Evolutionary conservation across 1,140 invertebrate species (phyloP).

Genomic region (Acyrthosiphon pisum): DNA sequence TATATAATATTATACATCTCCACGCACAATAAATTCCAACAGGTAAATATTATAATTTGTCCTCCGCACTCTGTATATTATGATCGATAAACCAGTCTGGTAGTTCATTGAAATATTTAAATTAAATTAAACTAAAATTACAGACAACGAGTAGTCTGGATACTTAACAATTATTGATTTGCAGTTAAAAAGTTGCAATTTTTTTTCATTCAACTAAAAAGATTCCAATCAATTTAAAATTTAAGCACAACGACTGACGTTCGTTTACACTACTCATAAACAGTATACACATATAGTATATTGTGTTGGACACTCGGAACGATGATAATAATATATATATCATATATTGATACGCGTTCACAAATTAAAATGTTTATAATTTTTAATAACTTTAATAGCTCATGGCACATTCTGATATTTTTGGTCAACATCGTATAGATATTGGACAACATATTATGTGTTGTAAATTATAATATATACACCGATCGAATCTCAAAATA

Average conservation of each 20-base stretch:
- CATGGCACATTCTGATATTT: neutral
- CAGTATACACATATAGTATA: neutral
- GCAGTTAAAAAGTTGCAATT: neutral
- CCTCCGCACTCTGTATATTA: neutral
- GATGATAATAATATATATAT: neutral
- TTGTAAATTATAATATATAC: neutral
- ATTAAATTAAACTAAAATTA: neutral
- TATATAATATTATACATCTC: neutral
- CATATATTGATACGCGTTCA: neutral
- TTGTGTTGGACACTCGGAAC: neutral
- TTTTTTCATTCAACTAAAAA: neutral
- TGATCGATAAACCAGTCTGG: neutral
- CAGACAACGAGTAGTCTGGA: neutral
- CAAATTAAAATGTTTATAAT: neutral
- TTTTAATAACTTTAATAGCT: slow-evolving; percentile 11
- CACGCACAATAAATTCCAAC: neutral
- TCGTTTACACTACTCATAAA: neutral
- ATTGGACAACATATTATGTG: neutral
- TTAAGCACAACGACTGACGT: neutral
- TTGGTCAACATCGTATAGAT: neutral
- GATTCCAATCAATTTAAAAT: slow-evolving; percentile 18
- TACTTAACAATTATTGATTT: slow-evolving; percentile 2
- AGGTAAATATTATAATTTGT: slow-evolving; percentile 16
- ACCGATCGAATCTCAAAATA: neutral
- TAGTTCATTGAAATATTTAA: slow-evolving; percentile 13